A percentile compares a stretch with the other conserved stretches of the same genome.
Conservation (phyloP, 2,113 vertebrate genomes). For the Promerops cafer region DNA sequence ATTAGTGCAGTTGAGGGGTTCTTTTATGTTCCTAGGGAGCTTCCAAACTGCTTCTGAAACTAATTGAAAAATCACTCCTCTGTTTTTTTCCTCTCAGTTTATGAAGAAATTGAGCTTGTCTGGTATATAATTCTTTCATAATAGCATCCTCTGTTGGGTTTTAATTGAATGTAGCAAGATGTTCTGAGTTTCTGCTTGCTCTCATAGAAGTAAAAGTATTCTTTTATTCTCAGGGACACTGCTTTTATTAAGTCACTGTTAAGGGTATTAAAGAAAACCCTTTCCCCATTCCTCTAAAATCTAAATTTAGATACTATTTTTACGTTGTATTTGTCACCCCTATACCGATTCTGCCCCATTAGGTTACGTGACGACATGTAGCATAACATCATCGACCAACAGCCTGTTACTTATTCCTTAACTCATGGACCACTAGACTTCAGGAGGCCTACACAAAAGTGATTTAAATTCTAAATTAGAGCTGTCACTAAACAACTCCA, state of each 20-base stretch:
- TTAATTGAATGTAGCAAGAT: background rate
- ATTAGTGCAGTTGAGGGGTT: background rate
- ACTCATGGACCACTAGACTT: background rate
- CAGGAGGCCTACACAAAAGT: background rate
- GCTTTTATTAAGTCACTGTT: background rate
- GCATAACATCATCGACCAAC: background rate
- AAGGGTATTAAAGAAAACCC: background rate
- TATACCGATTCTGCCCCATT: background rate
- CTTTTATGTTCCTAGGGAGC: background rate
- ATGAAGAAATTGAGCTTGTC: background rate
- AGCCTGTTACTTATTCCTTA: background rate
- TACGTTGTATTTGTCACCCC: background rate
- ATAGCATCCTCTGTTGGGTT: background rate
- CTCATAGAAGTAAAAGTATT: background rate
- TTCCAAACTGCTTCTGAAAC: background rate
- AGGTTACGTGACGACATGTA: background rate
- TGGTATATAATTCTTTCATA: slow-evolving; percentile 2
- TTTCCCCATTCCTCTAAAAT: background rate
- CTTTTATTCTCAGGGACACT: background rate
- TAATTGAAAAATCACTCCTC: slow-evolving; percentile 16
- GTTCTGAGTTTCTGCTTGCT: background rate
- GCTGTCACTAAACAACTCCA: background rate
- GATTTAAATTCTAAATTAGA: background rate
- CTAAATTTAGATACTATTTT: background rate
- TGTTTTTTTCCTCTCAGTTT: slow-evolving; percentile 5